These are phyloP conservation scores for Drosophila mercatorum DNA, from an alignment of 2,888 invertebrate species.

Conservation along the genomic window DNA sequence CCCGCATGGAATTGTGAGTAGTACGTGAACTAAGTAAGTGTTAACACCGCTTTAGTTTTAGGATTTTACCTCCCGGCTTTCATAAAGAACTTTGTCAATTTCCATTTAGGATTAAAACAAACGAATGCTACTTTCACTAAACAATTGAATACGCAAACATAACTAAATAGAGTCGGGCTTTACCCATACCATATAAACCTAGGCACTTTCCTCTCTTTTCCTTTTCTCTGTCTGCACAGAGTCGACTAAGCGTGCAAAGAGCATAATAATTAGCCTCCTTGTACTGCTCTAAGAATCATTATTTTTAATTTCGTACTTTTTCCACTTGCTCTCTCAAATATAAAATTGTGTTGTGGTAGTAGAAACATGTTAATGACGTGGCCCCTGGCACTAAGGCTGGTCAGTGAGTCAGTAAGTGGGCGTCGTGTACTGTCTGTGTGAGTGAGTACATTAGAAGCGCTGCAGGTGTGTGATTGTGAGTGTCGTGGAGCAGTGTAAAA, in stretches of 20 bases:
- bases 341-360: slow-evolving; percentile 54
- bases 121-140: background rate
- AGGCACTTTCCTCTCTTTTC: slow-evolving; percentile 25
- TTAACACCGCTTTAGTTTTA: background rate
- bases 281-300: slow-evolving; percentile 67
- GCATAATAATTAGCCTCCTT: slow-evolving; percentile 44
- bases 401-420: slow-evolving; percentile 22
- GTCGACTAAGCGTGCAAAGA: slow-evolving; percentile 10
- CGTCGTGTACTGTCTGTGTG: slow-evolving; percentile 24
- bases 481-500: slow-evolving; percentile 51
- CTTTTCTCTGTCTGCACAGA: background rate
- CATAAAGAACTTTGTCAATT: background rate
- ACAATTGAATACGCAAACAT: slow-evolving; percentile 10
- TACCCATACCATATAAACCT: slow-evolving; percentile 8
- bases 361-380: slow-evolving; percentile 58
- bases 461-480: slow-evolving; percentile 61
- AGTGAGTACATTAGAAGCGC: slow-evolving; percentile 47
- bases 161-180: background rate
- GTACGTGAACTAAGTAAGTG: slow-evolving; percentile 1
- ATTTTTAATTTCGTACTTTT: slow-evolving; percentile 42
- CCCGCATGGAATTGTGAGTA: slow-evolving; percentile 19
- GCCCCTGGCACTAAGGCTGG: slow-evolving; percentile 24
- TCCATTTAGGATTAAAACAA: background rate
- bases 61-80: background rate
- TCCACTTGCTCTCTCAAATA: slow-evolving; percentile 23